Base-by-base conservation (phyloP, 2,797 vertebrate genomes). In the Geotrypetes seraphini region DNA sequence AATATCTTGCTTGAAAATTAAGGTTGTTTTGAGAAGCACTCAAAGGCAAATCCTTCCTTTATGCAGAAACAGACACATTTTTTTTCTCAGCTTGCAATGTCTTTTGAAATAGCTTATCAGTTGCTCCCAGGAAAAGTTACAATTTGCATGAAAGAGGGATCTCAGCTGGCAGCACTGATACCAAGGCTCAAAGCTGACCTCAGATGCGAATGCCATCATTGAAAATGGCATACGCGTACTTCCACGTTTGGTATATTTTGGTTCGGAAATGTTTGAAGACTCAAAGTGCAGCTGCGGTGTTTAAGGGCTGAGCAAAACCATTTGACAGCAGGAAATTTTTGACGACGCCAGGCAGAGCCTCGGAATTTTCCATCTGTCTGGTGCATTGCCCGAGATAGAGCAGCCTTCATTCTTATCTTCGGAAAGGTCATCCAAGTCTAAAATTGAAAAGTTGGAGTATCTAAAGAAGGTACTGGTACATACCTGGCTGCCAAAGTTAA, bases 121-220 rank as follows among this genome's bases (percentile, higher is more conserved):
- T 38, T 17, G 6, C 29, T 33, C n/a, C 10, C 40, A 53, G 43
- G 33, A 48, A 33, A 54, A 49, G 29, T 29, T 20, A 3, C 11
- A n/a, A 39, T 57, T 45, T 56, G n/a, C 43, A 54, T 44, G 33
- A 28, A 41, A 43, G 44, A 39, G 28, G 24, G 21, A 31, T 38
- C 30, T 40, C 47, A 19, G 39, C 41, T 18, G 16, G 34, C 13
- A 22, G 8, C 2, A 3, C 6, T 21, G 16, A 43, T 9, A 43
- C 26, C 12, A 18, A 9, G 7, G 33, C 29, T 44, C 17, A 30
- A 27, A 23, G 31, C 25, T 15, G 33, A 32, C 25, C 16, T 25
- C 25, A 31, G 27, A 15, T 32, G 8, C 32, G 46, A 28, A 46
- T 26, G 5, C 25, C 18, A 15, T 23, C 35, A 27, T 16, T 12